Conservation (phyloP, 2,888 invertebrate genomes). For the Chaetogeoica ovagalla region DNA sequence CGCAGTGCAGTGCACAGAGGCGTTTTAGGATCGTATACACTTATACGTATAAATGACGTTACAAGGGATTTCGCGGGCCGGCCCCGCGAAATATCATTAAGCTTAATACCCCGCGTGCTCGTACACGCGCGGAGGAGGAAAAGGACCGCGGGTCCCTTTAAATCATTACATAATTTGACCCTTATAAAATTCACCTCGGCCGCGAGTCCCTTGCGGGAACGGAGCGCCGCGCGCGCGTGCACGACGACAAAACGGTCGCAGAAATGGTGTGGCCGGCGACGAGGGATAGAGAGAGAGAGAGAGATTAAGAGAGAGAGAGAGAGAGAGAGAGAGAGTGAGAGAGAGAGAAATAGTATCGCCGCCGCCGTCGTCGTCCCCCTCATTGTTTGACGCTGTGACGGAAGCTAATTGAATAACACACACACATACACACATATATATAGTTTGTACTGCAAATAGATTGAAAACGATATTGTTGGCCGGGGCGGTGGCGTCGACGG, state of each 20-base stretch:
- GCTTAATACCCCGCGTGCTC: constrained; percentile 18
- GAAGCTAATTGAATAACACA: constrained; percentile 47
- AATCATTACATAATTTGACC: constrained; percentile 52
- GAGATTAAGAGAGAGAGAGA: too few species aligned
- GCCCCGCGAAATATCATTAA: constrained; percentile 44
- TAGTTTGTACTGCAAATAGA: not conserved
- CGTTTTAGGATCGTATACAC: not conserved
- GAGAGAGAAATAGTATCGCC: not conserved
- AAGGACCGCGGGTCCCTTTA: constrained; percentile 12
- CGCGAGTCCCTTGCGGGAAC: not conserved
- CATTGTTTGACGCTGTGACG: constrained; percentile 48
- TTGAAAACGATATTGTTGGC: constrained; percentile 50
- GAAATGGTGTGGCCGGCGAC: not conserved
- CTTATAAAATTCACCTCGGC: constrained; percentile 27
- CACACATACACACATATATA: too few species aligned
- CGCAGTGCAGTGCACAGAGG: not conserved
- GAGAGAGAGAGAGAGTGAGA: not conserved
- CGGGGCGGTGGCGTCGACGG: not conserved
- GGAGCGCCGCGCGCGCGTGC: not conserved
- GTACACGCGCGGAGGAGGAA: too few species aligned
- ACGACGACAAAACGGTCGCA: too few species aligned
- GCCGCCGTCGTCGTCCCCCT: constrained; percentile 21
- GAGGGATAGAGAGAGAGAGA: too few species aligned
- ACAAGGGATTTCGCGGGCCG: constrained; percentile 25
- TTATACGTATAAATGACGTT: constrained; percentile 26